Percentiles rank a stretch among this genome's conserved stretches.
Evolutionary conservation across 2,113 vertebrate genomes (phyloP).

Genomic region (Hyla sarda): DNA sequence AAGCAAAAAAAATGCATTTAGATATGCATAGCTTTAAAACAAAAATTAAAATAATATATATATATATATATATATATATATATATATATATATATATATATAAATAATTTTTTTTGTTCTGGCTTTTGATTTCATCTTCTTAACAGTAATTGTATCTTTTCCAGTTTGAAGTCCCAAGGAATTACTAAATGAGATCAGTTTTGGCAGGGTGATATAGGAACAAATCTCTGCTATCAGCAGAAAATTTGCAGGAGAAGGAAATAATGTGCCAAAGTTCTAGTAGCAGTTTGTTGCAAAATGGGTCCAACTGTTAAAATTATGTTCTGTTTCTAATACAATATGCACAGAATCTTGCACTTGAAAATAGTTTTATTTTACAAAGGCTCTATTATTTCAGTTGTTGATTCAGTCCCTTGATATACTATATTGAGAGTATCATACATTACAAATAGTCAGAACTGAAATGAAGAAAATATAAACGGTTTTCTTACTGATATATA

Average conservation of each 20-base stretch:
- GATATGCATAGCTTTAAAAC: too few species aligned
- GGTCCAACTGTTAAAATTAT: conserved; percentile 25
- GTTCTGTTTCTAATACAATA: conserved; percentile 1
- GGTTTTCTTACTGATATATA: background rate
- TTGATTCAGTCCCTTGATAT: background rate
- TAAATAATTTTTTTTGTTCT: background rate
- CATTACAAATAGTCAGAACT: background rate
- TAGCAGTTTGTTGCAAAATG: background rate
- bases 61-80: too few species aligned
- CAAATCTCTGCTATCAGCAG: conserved; percentile 30
- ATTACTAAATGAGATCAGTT: conserved; percentile 27
- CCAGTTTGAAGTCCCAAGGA: conserved; percentile 18
- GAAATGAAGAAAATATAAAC: background rate
- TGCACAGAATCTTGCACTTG: background rate
- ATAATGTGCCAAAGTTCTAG: conserved; percentile 36
- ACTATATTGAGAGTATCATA: background rate
- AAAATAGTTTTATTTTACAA: background rate
- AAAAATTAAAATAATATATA: too few species aligned
- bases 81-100: too few species aligned
- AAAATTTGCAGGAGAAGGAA: conserved; percentile 22
- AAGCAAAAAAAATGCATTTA: too few species aligned
- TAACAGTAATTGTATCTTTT: conserved; percentile 17
- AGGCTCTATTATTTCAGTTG: background rate
- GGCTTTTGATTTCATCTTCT: background rate
- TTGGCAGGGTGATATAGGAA: conserved; percentile 8